Base-by-base conservation (phyloP, 2,113 vertebrate genomes). In the Casuarius casuarius region DNA sequence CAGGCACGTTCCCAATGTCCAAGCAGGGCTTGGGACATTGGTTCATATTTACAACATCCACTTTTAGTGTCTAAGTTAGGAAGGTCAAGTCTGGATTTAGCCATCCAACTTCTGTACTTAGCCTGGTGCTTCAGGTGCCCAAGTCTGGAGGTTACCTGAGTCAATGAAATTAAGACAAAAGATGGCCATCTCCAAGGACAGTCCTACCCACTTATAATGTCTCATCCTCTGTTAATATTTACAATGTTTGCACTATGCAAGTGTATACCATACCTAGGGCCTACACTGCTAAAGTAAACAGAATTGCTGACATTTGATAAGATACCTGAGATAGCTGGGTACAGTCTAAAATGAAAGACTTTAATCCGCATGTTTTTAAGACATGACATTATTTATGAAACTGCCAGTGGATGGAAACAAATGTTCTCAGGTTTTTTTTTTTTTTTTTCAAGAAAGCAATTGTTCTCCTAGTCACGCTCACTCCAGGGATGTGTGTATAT, bases 401-500 rank as follows among this genome's bases (percentile, higher is more conserved):
- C 20, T 82, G 61, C 20, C 67, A 67, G 26, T 51, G 71, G 81
- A 79, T 87, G 40, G 42, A 76, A 70, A 76, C 40, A 96, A 93
- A 73, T 74, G 21, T 85, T 92, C 44, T 87, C 19, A 20, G 26
- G 2, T 4, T 8, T 42, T 86, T 86, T 62, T 84, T 62, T 4
- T 7, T 48, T 87, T 84, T 67, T 84, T 51, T 77, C 31, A 87
- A 51, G 58, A 91, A 96, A 68, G 22, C 46, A 94, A 90, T 94
- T 89, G 74, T 77, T 91, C 80, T 94, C 75, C 87, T 49, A 73
- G 35, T 92, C 87, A 94, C 48, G 20, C n/a, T 74, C 22, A 20
- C 67, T 81, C 79, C 82, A 89, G 67, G 66, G 56, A 84, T 90
- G 48, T 70, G 76, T 76, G 81, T 70, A 56, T 66, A 83, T 87